Evolutionary conservation across 2,113 vertebrate species (phyloP).

Genomic region (Halcyon senegalensis): DNA sequence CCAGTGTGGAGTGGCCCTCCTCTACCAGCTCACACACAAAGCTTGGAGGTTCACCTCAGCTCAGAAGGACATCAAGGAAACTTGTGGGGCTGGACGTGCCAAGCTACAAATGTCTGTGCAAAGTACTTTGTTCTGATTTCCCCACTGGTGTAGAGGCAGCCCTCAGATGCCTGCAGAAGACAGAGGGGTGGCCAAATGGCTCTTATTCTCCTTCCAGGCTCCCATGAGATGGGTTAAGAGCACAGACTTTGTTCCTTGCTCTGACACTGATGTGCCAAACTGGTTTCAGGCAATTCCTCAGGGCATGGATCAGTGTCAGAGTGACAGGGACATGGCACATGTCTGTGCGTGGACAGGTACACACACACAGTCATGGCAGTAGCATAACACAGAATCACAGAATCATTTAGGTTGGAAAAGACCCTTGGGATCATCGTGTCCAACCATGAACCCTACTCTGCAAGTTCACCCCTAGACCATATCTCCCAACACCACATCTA

Average conservation of each 20-base stretch:
- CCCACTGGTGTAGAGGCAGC: background rate
- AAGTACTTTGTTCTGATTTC: background rate
- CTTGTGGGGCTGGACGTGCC: background rate
- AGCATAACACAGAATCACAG: too few relatives aligned
- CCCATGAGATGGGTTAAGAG: background rate
- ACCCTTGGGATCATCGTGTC: too few relatives aligned
- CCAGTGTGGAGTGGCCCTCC: background rate
- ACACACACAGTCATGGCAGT: too few relatives aligned
- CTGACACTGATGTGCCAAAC: background rate
- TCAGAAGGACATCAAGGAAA: background rate
- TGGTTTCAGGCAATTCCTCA: background rate
- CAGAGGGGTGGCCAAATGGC: background rate
- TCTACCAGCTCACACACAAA: background rate
- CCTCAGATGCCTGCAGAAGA: background rate
- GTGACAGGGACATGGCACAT: rapidly evolving
- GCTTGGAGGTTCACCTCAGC: background rate
- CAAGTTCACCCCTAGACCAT: too few relatives aligned
- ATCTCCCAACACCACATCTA: too few relatives aligned
- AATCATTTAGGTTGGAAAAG: too few relatives aligned
- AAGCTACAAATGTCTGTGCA: background rate
- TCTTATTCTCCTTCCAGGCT: background rate
- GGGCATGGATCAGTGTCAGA: rapidly evolving
- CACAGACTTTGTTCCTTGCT: background rate
- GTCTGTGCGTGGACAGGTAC: too few relatives aligned
- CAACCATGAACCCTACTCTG: too few relatives aligned